A percentile compares a stretch with the other conserved stretches of the same genome.
Conservation (phyloP, 2,797 vertebrate genomes). For the Eptatretus atami region DNA sequence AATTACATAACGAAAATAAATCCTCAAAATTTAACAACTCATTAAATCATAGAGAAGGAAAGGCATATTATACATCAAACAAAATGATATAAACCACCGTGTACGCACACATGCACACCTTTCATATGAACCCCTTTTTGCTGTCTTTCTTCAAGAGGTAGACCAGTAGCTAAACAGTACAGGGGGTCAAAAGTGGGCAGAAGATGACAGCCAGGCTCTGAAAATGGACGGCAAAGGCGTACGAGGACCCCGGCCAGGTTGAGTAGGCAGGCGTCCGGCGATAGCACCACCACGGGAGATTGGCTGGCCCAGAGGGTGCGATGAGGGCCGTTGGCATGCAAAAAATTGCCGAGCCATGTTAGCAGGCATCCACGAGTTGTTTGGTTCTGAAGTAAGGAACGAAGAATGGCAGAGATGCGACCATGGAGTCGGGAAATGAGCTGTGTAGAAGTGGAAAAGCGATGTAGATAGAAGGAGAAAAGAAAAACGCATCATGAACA, state of each 20-base stretch:
- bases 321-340: constrained; percentile 59
- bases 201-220: constrained; percentile 41
- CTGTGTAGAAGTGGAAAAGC: constrained; percentile 14
- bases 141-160: constrained; percentile 59
- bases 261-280: constrained; percentile 76
- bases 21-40: too few relatives aligned
- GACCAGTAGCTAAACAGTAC: constrained; percentile 57
- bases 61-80: too few relatives aligned
- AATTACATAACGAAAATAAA: too few relatives aligned
- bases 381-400: constrained; percentile 53
- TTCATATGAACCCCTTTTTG: constrained; percentile 58
- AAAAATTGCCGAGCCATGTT: constrained; percentile 70
- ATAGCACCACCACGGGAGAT: constrained; percentile 30
- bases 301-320: constrained; percentile 96
- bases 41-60: too few relatives aligned
- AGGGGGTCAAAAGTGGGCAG: constrained; percentile 80
- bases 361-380: constrained; percentile 70
- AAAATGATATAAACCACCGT: too few relatives aligned
- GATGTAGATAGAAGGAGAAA: too few relatives aligned
- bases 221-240: constrained; percentile 86
- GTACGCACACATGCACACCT: constrained; percentile 18
- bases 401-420: constrained; percentile 68
- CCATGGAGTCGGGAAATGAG: constrained; percentile 88
- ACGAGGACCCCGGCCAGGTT: constrained; percentile 65
- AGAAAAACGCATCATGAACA: too few relatives aligned